Evolutionary conservation across 2,888 invertebrate genomes (phyloP).

Genomic region (Didymodactylos carnosus): DNA sequence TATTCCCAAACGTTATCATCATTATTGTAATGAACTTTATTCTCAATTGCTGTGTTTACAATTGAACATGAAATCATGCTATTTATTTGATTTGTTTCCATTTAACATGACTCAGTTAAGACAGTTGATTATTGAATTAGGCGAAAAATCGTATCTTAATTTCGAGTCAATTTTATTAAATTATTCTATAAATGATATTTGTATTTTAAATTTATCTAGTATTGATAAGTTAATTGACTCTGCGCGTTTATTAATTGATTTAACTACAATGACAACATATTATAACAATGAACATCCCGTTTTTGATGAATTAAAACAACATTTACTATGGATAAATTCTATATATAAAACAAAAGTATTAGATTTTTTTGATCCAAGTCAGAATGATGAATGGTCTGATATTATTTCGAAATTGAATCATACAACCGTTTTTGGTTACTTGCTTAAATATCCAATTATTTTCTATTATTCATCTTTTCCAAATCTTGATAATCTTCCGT

Average conservation of each 20-base stretch:
- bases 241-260: not conserved
- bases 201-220: not conserved
- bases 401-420: not conserved
- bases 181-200: not conserved
- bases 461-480: not conserved
- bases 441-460: not conserved
- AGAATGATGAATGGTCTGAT: not conserved
- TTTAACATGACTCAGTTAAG: not conserved
- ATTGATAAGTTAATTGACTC: not conserved
- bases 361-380: no score
- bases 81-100: not conserved
- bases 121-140: not conserved
- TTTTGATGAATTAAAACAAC: no score
- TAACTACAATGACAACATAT: not conserved
- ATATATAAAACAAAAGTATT: no score
- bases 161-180: not conserved
- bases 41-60: not conserved
- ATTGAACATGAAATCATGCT: not conserved
- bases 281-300: not conserved
- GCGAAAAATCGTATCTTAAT: not conserved
- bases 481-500: not conserved
- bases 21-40: not conserved
- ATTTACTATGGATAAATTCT: no score
- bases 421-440: not conserved
- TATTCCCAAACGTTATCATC: not conserved